Base-by-base conservation (phyloP, 2,797 vertebrate genomes). In the Lagodon rhomboides region DNA sequence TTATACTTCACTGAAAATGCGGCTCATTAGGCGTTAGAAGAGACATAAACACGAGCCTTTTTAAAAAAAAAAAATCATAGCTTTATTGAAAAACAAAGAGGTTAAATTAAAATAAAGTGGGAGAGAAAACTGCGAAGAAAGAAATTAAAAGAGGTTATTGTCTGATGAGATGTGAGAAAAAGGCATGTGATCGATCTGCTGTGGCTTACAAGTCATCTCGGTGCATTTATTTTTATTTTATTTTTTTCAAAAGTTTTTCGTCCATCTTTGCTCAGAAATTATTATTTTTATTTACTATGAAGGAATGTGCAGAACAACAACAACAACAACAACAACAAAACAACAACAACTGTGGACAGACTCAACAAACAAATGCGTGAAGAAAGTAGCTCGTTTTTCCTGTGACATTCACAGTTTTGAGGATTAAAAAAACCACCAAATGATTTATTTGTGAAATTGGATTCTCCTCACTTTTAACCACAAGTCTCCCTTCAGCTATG, bases 21-120 rank as follows among this genome's bases (percentile, higher is more conserved):
- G 15, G 16, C 1, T 66, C 30, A 12, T 23, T 3, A 3, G 18
- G 47, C 5, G 18, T 51, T 38, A 51, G 22, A 62, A 38, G n/a
- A 22, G 5, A 20, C 51, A 41, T 3, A 3, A 8, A 65, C 8
- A 3, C 5, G 5, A n/a, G 5, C 0, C 0, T 34, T 53, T 16
- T 34, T 22, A n/a, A n/a, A n/a, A n/a, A n/a, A 1, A 0, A 1
- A 1, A 10, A 11, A 46, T 3, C 3, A 1, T 1, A 18, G 15
- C 9, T 12, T 55, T 6, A 12, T 0, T 49, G 22, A 4, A 44
- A 44, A 1, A 47, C 5, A 47, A 17, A 16, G 16, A 17, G 16
- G 46, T 47, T 16, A 18, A 47, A 47, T 47, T 3, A 15, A 44
- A 44, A 44, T 15, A 15, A 27, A 5, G 34, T 4, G 4, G 20